These are phyloP conservation scores for Graptemys geographica DNA, from an alignment of 2,797 vertebrate genomes.

Conservation along the genomic window DNA sequence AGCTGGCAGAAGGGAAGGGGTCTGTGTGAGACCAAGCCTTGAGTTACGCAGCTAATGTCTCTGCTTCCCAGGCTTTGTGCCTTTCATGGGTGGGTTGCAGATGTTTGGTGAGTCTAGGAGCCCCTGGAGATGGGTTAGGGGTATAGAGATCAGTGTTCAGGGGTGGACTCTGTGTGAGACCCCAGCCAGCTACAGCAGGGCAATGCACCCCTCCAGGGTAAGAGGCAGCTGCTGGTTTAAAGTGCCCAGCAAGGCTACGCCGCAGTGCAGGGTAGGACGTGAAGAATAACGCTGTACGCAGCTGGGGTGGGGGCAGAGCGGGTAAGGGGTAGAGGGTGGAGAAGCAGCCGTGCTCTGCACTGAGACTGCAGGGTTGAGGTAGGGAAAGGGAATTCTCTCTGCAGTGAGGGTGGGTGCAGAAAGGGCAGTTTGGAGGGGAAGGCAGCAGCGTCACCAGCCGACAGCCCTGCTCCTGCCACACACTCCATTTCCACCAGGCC, in stretches of 20 bases:
- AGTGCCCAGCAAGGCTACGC: background rate
- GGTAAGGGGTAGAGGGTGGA: no score
- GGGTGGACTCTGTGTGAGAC: background rate
- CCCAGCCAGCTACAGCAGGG: background rate
- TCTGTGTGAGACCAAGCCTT: background rate
- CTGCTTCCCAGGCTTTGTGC: background rate
- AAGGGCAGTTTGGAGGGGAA: background rate
- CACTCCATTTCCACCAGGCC: no score
- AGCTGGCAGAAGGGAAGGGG: background rate
- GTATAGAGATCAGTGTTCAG: background rate
- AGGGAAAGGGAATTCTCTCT: background rate
- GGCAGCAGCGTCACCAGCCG: no score
- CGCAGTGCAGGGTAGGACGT: background rate
- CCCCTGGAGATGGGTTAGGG: background rate
- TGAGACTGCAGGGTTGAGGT: background rate
- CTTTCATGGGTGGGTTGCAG: background rate
- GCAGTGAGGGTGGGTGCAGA: background rate
- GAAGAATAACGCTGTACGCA: background rate
- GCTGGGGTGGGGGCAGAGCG: no score
- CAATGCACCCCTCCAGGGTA: background rate
- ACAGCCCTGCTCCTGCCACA: background rate
- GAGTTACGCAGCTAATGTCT: background rate
- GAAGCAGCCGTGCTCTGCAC: no score
- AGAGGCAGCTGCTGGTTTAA: background rate
- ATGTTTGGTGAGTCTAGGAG: background rate